Evolutionary conservation across 2,888 invertebrate genomes (phyloP).

Genomic region (Napeogenes sylphis): DNA sequence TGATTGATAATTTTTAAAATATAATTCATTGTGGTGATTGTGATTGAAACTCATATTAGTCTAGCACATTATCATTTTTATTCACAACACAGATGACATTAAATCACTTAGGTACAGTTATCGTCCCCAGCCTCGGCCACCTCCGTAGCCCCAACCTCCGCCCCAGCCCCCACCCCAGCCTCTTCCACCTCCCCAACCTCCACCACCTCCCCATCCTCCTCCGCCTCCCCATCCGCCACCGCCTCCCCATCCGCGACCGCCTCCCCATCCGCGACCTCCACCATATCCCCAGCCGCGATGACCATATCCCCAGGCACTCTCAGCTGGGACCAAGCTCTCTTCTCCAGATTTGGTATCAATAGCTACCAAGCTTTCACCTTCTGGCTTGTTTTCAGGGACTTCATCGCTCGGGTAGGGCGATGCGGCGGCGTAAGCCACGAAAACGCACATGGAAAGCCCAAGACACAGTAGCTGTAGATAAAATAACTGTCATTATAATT

Average conservation of each 20-base stretch:
- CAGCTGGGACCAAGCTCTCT: slow-evolving; percentile 12
- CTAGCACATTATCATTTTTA: too few relatives aligned
- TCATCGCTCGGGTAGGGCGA: slow-evolving; percentile 34
- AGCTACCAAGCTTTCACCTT: not conserved
- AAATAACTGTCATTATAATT: not conserved
- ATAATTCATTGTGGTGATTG: too few relatives aligned
- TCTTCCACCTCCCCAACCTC: not conserved
- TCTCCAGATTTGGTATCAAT: slow-evolving; percentile 3
- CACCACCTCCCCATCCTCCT: slow-evolving; percentile 26
- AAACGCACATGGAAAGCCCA: slow-evolving; percentile 46
- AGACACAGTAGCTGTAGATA: slow-evolving; percentile 45
- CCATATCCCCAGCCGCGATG: slow-evolving; percentile 11
- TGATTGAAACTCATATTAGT: too few relatives aligned
- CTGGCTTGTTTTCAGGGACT: not conserved
- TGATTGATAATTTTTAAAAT: too few relatives aligned
- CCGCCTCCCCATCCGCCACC: slow-evolving; percentile 19
- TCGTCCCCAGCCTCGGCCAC: slow-evolving; percentile 12
- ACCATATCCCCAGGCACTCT: slow-evolving; percentile 14
- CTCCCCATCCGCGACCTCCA: slow-evolving; percentile 10
- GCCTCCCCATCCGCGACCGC: slow-evolving; percentile 23
- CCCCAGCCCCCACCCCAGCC: slow-evolving; percentile 6
- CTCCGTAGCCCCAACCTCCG: slow-evolving; percentile 12
- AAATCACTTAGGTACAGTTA: slow-evolving; percentile 6
- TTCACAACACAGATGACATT: too few relatives aligned
- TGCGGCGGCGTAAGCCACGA: slow-evolving; percentile 46